Conservation (phyloP, 1,140 invertebrate genomes). For the Thaumatotibia leucotreta region DNA sequence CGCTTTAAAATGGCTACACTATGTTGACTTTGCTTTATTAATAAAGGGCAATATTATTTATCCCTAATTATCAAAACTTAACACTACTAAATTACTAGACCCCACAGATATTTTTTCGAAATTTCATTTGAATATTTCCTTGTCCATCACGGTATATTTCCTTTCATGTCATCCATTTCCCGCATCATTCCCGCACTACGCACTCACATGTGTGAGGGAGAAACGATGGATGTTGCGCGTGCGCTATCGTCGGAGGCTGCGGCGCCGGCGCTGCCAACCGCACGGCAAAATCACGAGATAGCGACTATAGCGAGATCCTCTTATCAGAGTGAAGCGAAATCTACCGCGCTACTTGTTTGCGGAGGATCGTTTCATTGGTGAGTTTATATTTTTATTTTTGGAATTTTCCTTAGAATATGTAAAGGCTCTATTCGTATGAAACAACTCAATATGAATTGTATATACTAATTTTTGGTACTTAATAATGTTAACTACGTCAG, state of each 20-base stretch:
- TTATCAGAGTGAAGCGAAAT: constrained; percentile 54
- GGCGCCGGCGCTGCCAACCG: constrained; percentile 57
- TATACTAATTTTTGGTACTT: too few relatives aligned
- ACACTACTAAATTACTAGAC: too few relatives aligned
- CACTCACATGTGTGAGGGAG: neutral
- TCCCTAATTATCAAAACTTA: too few relatives aligned
- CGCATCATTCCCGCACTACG: neutral
- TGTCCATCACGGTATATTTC: neutral
- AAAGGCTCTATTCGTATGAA: too few relatives aligned
- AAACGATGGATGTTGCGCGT: neutral
- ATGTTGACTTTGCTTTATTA: too few relatives aligned
- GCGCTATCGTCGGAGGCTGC: constrained; percentile 41
- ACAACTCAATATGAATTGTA: too few relatives aligned
- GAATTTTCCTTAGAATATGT: too few relatives aligned
- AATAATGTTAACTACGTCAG: too few relatives aligned
- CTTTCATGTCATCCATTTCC: neutral
- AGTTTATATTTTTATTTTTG: neutral
- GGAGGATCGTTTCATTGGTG: neutral
- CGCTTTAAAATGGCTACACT: too few relatives aligned
- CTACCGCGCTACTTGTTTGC: constrained; percentile 27
- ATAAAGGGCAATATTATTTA: too few relatives aligned
- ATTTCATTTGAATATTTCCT: too few relatives aligned
- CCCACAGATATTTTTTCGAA: too few relatives aligned
- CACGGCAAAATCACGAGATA: constrained; percentile 61
- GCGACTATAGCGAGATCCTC: constrained; percentile 56